Evolutionary conservation across 2,888 invertebrate genomes (phyloP).

Genomic region (Coecobrya sp.): DNA sequence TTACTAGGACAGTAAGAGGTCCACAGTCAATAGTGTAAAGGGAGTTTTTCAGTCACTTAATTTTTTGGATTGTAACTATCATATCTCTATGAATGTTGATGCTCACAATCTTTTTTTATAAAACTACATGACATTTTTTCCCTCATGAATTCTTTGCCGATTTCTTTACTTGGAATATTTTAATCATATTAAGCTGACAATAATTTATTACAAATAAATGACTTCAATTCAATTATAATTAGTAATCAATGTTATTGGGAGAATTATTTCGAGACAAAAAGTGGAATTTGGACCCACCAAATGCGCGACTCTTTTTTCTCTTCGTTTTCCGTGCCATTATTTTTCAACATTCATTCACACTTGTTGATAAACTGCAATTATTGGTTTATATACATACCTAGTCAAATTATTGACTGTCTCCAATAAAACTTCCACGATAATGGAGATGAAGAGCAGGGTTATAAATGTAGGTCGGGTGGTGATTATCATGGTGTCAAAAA

Average conservation of each 20-base stretch:
- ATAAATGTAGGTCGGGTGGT: slow-evolving; percentile 11
- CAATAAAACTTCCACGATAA: neutral
- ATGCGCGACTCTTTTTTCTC: neutral
- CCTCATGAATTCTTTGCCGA: too few relatives aligned
- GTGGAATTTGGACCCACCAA: slow-evolving; percentile 37
- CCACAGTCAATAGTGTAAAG: too few relatives aligned
- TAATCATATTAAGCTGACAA: too few relatives aligned
- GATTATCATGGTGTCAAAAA: neutral
- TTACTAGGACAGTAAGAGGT: too few relatives aligned
- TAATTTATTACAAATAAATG: neutral
- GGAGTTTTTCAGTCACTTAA: too few relatives aligned
- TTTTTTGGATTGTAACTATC: too few relatives aligned
- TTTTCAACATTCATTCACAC: neutral
- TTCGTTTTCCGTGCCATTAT: neutral
- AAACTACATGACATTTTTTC: too few relatives aligned
- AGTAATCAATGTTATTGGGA: too few relatives aligned
- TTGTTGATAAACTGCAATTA: neutral
- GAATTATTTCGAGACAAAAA: neutral
- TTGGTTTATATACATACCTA: neutral
- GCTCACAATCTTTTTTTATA: too few relatives aligned
- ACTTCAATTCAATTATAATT: neutral
- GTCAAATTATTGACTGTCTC: neutral
- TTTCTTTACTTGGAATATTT: too few relatives aligned
- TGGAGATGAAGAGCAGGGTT: slow-evolving; percentile 17
- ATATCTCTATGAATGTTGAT: too few relatives aligned